Evolutionary conservation across 2,888 invertebrate species (phyloP).

Genomic region (Phalera bucephala): DNA sequence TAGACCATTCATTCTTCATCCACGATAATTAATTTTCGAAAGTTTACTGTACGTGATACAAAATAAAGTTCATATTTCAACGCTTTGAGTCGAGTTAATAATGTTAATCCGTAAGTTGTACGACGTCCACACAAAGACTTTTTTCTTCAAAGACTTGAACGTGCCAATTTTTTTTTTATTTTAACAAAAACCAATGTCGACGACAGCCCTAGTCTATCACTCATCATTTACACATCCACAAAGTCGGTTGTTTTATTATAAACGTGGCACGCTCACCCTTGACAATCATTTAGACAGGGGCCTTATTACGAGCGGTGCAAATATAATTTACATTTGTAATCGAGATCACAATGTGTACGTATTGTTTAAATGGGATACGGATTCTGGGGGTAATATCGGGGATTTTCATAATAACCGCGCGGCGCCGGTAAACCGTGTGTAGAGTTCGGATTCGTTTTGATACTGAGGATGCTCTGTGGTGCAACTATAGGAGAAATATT

Average conservation of each 20-base stretch:
- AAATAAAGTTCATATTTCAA: too few relatives aligned
- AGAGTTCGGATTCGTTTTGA: conserved; percentile 37
- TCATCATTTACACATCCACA: conserved; percentile 22
- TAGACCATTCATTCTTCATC: too few relatives aligned
- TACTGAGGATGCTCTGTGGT: conserved; percentile 1
- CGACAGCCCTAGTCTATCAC: conserved; percentile 8
- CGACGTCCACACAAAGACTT: too few relatives aligned
- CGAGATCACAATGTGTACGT: conserved; percentile 32
- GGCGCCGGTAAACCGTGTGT: conserved; percentile 34
- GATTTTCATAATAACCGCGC: conserved; percentile 35
- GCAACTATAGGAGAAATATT: too few relatives aligned
- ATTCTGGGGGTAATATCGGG: conserved; percentile 27
- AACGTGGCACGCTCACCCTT: conserved; percentile 42
- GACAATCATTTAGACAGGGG: conserved; percentile 35
- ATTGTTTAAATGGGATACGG: conserved; percentile 40
- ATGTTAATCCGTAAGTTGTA: too few relatives aligned
- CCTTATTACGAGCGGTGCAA: conserved; percentile 31
- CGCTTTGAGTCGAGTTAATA: too few relatives aligned
- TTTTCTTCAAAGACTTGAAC: too few relatives aligned
- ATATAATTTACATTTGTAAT: conserved; percentile 46
- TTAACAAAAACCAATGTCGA: conserved; percentile 14
- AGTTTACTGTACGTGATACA: too few relatives aligned
- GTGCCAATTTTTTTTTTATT: conserved; percentile 26
- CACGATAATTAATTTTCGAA: too few relatives aligned
- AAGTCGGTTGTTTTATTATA: conserved; percentile 32